phyloP scores from a whole-genome alignment of 1,140 invertebrate genomes.

The Mizuhopecten yessoensis region DNA sequence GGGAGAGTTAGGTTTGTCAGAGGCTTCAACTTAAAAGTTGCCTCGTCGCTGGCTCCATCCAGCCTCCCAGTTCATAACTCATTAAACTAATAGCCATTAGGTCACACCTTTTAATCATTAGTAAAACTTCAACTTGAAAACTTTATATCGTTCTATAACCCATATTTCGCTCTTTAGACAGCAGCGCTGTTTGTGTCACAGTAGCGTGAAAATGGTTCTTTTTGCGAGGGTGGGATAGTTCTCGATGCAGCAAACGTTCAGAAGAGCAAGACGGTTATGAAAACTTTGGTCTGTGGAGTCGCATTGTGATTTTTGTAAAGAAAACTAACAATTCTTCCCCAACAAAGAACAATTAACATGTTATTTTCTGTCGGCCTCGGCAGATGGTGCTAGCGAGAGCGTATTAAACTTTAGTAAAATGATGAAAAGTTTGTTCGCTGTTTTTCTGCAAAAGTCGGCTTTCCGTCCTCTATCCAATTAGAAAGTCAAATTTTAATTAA shows the following conservation, averaged over 20 bases:
- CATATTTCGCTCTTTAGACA: background rate
- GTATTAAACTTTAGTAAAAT: conserved; percentile 40
- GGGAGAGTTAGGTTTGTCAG: background rate
- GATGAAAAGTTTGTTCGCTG: conserved; percentile 38
- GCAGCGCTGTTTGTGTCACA: background rate
- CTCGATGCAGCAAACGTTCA: conserved; percentile 10
- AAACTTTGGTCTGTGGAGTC: conserved; percentile 2
- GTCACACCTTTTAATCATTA: background rate
- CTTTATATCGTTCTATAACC: background rate
- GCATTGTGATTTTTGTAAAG: conserved; percentile 39
- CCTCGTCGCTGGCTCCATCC: background rate
- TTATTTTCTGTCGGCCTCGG: conserved; percentile 31
- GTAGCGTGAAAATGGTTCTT: conserved; percentile 16
- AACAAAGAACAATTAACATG: conserved; percentile 35
- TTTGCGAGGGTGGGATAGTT: background rate
- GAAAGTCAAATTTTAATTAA: conserved; percentile 40
- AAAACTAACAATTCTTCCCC: conserved; percentile 38
- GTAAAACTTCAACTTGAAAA: conserved; percentile 16
- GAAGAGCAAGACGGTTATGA: conserved; percentile 13
- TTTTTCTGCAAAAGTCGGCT: conserved; percentile 24
- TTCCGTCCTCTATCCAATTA: conserved; percentile 27
- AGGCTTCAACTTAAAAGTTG: background rate
- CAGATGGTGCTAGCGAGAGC: conserved; percentile 36
- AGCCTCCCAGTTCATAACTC: conserved; percentile 6
- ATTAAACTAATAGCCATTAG: background rate